A percentile compares a stretch with the other conserved stretches of the same genome.
Conservation (phyloP, 2,797 vertebrate species). For the Trachurus trachurus region DNA sequence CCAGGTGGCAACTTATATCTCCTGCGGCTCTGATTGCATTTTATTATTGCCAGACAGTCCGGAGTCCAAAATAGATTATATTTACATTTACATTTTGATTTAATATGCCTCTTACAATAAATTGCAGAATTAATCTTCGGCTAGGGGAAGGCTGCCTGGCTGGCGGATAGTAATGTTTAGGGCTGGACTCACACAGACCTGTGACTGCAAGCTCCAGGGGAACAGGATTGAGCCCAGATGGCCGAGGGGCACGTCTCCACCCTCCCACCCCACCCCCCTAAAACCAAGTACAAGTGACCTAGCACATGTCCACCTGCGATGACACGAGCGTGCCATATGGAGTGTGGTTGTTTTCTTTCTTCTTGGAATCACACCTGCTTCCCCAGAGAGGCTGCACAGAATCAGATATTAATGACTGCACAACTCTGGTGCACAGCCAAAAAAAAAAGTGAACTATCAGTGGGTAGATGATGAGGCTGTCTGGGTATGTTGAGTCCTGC, state of each 20-base stretch:
- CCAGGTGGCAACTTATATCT: constrained; percentile 6
- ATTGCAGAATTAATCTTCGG: constrained; percentile 28
- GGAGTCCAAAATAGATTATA: constrained; percentile 31
- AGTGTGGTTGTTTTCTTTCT: constrained; percentile 64
- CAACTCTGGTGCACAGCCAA: constrained; percentile 62
- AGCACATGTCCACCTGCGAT: constrained; percentile 70
- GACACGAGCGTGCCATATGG: constrained; percentile 70
- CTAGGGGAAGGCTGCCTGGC: constrained; percentile 9
- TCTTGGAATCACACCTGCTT: constrained; percentile 69
- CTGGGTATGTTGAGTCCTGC: constrained; percentile 29
- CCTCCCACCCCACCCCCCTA: not conserved
- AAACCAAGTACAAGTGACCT: constrained; percentile 69
- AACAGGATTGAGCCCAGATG: constrained; percentile 69
- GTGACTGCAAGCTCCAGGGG: constrained; percentile 41
- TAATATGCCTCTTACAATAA: constrained; percentile 1
- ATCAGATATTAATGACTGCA: constrained; percentile 65
- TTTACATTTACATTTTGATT: constrained; percentile 11
- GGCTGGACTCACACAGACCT: constrained; percentile 39
- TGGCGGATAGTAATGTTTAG: constrained; percentile 32
- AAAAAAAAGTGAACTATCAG: constrained; percentile 47
- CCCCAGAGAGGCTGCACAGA: constrained; percentile 56
- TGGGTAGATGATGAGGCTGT: constrained; percentile 55
- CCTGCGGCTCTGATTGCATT: constrained; percentile 6
- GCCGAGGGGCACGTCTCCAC: constrained; percentile 43
- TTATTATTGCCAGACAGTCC: constrained; percentile 1